Evolutionary conservation across 2,113 vertebrate genomes (phyloP).

Genomic region (Ginglymostoma cirratum): DNA sequence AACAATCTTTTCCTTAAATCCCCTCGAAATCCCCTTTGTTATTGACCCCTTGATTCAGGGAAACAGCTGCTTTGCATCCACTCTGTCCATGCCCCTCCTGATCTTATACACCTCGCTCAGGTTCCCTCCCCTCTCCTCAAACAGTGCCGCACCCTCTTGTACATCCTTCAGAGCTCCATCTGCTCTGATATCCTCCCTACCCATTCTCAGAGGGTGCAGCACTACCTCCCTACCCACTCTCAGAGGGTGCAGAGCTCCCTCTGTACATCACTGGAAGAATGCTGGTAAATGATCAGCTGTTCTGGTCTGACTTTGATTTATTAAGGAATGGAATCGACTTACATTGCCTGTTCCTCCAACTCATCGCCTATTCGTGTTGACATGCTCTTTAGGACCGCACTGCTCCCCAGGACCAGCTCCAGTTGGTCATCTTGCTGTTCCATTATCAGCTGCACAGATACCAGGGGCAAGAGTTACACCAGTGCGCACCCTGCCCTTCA

Average conservation of each 20-base stretch:
- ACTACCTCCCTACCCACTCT: neutral
- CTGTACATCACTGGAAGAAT: too few species aligned
- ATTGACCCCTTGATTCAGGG: too few species aligned
- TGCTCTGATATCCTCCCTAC: neutral
- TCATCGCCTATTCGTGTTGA: conserved; percentile 65
- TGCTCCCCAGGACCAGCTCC: conserved; percentile 70
- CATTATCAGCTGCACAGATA: conserved; percentile 58
- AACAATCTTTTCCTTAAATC: too few species aligned
- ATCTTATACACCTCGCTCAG: too few species aligned
- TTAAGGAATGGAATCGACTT: conserved; percentile 43
- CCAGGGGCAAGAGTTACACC: neutral
- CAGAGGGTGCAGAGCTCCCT: too few species aligned
- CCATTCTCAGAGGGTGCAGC: neutral
- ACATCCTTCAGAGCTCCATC: neutral
- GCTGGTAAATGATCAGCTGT: neutral
- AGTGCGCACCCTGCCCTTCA: neutral
- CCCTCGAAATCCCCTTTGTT: too few species aligned
- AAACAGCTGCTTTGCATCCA: too few species aligned
- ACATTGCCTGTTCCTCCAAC: conserved; percentile 69
- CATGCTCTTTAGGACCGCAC: conserved; percentile 71
- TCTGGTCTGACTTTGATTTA: neutral
- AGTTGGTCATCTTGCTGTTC: conserved; percentile 71
- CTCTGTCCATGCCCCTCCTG: too few species aligned
- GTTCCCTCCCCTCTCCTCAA: too few species aligned
- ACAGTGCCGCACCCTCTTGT: neutral